These are phyloP conservation scores for Strix uralensis DNA, from an alignment of 2,113 vertebrate species.

Conservation along the genomic window DNA sequence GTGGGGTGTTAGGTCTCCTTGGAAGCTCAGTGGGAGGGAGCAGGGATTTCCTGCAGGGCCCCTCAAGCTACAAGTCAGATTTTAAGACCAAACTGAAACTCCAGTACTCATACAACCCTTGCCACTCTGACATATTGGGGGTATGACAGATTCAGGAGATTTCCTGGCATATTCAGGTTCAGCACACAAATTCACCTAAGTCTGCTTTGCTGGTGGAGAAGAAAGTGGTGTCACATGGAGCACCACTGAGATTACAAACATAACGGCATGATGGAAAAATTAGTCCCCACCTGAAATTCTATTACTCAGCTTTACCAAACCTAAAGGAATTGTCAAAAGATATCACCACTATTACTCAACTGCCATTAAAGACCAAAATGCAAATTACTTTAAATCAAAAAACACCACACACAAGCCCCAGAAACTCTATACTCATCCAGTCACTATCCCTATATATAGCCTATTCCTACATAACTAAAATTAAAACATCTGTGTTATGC, in stretches of 20 bases:
- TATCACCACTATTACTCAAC: not conserved
- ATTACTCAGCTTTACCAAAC: not conserved
- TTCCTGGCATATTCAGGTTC: not conserved
- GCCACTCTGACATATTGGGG: not conserved
- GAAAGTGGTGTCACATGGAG: not conserved
- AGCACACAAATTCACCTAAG: not conserved
- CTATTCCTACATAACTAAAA: not conserved
- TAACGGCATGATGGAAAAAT: not conserved
- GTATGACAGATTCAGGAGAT: not conserved
- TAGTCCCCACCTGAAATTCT: not conserved
- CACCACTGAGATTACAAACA: not conserved
- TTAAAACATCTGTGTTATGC: not conserved
- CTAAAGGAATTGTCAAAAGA: not conserved
- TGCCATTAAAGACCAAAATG: not conserved
- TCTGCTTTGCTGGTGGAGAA: not conserved
- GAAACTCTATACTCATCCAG: not conserved
- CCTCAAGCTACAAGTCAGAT: not conserved
- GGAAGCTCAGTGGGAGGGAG: not conserved
- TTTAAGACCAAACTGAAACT: not conserved
- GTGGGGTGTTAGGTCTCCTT: not conserved
- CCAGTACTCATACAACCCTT: not conserved
- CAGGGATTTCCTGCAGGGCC: not conserved
- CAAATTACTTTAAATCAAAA: not conserved
- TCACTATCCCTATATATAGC: too few relatives aligned
- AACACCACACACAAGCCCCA: not conserved